phyloP scores from a whole-genome alignment of 2,113 vertebrate genomes.

The Etheostoma spectabile region DNA sequence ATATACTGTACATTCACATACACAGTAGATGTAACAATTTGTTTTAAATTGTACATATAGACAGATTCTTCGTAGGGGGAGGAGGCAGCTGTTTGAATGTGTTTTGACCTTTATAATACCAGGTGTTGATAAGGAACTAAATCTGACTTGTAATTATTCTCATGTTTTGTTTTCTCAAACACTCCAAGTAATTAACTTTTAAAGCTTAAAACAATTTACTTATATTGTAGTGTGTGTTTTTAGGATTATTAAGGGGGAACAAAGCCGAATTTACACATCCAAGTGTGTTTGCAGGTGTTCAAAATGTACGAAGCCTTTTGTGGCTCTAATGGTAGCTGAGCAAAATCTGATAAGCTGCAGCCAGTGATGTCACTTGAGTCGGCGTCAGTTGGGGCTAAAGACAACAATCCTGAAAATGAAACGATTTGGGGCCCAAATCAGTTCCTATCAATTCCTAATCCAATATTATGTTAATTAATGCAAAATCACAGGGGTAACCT shows the following conservation, averaged over 20 bases:
- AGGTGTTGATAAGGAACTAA: not conserved
- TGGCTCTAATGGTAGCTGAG: not conserved
- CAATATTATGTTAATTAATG: no score
- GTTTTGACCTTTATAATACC: not conserved
- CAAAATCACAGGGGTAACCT: no score
- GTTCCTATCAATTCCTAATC: no score
- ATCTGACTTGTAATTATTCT: constrained; percentile 15
- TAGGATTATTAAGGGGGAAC: not conserved
- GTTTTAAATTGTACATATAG: not conserved
- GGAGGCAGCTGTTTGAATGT: not conserved
- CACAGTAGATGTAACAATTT: not conserved
- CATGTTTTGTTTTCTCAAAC: constrained; percentile 12
- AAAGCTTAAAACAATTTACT: not conserved
- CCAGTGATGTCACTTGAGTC: not conserved
- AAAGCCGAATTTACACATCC: not conserved
- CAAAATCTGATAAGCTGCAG: not conserved
- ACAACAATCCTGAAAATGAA: not conserved
- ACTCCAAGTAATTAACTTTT: not conserved
- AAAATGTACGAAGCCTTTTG: not conserved
- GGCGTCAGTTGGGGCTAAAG: not conserved
- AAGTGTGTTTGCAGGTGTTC: not conserved
- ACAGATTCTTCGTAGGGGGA: not conserved
- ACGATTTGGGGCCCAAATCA: not conserved
- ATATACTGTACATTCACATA: no score
- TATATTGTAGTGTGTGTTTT: not conserved